Evolutionary conservation across 2,797 vertebrate genomes (phyloP).

Genomic region (Strix occidentalis): DNA sequence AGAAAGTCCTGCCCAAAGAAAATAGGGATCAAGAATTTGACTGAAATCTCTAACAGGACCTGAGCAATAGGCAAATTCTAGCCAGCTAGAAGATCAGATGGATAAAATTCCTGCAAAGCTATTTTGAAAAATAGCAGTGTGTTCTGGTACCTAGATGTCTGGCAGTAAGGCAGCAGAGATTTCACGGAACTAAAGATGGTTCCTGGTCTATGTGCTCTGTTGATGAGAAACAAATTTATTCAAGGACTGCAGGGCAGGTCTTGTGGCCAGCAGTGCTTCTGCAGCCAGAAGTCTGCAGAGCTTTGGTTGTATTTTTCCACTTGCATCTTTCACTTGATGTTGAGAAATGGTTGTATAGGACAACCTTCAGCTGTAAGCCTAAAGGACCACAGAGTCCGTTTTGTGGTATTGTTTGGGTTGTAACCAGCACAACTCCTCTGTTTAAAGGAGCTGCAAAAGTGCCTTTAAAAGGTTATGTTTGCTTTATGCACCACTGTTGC

Average conservation of each 20-base stretch:
- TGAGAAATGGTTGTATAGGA: not conserved
- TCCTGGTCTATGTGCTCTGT: not conserved
- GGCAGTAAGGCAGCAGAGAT: not conserved
- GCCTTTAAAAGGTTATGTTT: not conserved
- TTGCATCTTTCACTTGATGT: not conserved
- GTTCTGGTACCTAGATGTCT: not conserved
- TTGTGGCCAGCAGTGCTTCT: not conserved
- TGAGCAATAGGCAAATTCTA: not conserved
- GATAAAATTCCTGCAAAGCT: not conserved
- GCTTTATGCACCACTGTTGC: not conserved
- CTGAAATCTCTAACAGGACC: not conserved
- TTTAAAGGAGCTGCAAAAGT: not conserved
- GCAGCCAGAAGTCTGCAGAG: not conserved
- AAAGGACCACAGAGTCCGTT: not conserved
- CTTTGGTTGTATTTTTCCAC: not conserved
- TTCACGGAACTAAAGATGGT: not conserved
- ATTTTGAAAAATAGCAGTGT: not conserved
- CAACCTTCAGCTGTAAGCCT: not conserved
- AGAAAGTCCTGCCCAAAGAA: not conserved
- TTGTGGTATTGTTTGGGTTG: not conserved
- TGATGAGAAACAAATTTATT: not conserved
- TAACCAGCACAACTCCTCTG: not conserved
- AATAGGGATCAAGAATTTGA: not conserved
- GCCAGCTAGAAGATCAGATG: not conserved
- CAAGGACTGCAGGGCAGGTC: not conserved